Conservation (phyloP, 2,113 vertebrate genomes). For the Tragulus kanchil region DNA sequence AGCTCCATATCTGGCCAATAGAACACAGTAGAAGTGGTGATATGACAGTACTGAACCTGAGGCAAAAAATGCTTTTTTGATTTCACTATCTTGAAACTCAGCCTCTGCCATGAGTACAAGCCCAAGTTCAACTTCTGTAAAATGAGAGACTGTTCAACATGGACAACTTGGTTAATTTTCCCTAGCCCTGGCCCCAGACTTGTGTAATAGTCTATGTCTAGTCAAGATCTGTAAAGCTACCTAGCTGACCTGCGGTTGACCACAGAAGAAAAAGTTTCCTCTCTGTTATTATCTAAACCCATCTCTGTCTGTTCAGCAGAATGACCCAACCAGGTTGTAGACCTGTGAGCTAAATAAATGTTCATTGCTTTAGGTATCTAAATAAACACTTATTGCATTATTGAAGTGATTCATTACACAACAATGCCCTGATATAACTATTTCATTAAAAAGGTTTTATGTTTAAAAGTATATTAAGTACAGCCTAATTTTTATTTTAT, state of each 20-base stretch:
- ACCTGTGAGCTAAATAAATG: neutral
- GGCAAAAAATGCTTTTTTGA: neutral
- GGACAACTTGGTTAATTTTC: neutral
- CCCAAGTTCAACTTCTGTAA: neutral
- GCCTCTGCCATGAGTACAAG: neutral
- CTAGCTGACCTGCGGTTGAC: neutral
- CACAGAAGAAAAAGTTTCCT: neutral
- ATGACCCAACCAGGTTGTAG: neutral
- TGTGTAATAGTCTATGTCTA: neutral
- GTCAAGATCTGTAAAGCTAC: neutral
- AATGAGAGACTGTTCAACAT: neutral
- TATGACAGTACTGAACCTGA: neutral
- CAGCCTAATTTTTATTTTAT: neutral
- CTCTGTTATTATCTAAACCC: neutral
- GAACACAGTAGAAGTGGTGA: neutral
- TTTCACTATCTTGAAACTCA: neutral
- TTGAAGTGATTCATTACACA: neutral
- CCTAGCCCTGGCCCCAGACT: neutral
- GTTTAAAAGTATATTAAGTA: neutral
- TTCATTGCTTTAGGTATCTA: neutral
- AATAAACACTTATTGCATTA: neutral
- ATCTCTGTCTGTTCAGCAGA: neutral
- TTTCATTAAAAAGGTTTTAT: neutral
- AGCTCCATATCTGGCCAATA: neutral
- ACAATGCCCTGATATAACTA: neutral